Base-by-base conservation (phyloP, 2,888 invertebrate genomes). In the Minunthozetes semirufus region DNA sequence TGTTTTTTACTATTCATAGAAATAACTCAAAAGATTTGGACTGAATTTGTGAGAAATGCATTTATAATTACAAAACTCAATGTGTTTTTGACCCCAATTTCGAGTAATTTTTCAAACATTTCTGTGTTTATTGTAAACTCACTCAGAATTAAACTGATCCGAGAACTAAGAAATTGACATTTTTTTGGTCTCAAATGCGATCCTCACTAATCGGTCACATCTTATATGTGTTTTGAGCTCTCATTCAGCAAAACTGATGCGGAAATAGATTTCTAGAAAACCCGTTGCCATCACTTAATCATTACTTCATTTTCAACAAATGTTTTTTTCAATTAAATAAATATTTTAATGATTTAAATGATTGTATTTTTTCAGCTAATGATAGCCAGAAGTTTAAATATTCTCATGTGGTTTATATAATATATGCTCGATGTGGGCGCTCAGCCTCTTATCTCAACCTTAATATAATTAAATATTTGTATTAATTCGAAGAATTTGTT, bases 191-290 rank as follows among this genome's bases (percentile, higher is more conserved):
- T 15, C 8, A n/a, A 27, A 2, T 63, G 17, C 13, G 6, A 63
- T 17, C 59, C n/a, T 63, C 8, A 1, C n/a, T 63, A 63, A 63
- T 63, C 63, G 63, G 63, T 63, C 63, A 63, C 38, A 63, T 63
- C 63, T n/a, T 9, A 29, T 29, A 33, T 61, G 17, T 29, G 5
- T 27, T 5, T 25, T 17, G 33, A 33, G 13, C 29, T 27, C 33
- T 5, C 13, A 63, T n/a, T 33, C n/a, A 5, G 29, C n/a, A 63
- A 63, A 63, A 19, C 63, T 29, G 25, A 63, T 29, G 63, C 63
- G 63, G 63, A 63, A 63, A 63, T 63, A 63, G 25, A 27, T n/a
- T 61, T 61, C 2, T 19, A n/a, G 15, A 63, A 63, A 63, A 63
- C 63, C 19, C 13, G 59, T 59, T 59, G 59, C 27, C 59, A 25